These are phyloP conservation scores for Urocitellus parryii DNA, from an alignment of 2,113 vertebrate genomes.

Conservation along the genomic window DNA sequence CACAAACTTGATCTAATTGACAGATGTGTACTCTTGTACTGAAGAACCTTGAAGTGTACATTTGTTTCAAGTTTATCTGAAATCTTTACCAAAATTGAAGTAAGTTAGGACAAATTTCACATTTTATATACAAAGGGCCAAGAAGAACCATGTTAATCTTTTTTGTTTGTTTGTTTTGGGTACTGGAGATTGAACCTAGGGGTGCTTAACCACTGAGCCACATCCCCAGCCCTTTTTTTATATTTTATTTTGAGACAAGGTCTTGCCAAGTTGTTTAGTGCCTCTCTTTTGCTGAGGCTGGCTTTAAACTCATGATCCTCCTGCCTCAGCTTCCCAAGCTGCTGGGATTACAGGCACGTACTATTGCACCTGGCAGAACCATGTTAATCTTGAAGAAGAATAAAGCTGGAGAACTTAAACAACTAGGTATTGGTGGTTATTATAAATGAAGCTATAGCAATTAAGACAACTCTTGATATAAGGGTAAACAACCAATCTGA, in stretches of 20 bases:
- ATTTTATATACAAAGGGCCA: not conserved
- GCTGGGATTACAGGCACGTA: too few species aligned
- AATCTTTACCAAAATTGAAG: not conserved
- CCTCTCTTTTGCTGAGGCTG: too few species aligned
- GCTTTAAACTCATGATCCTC: too few species aligned
- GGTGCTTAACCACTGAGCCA: too few species aligned
- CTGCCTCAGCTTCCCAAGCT: too few species aligned
- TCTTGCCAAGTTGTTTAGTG: too few species aligned
- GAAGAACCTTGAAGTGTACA: not conserved
- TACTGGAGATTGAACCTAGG: too few species aligned
- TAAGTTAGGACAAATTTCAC: slow-evolving; percentile 12
- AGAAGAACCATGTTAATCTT: not conserved
- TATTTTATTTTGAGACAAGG: too few species aligned
- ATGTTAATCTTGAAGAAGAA: not conserved
- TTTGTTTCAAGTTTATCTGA: not conserved
- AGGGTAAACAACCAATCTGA: not conserved
- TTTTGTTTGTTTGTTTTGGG: too few species aligned
- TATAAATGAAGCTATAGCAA: not conserved
- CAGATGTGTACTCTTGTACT: not conserved
- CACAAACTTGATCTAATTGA: not conserved
- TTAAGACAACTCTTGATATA: slow-evolving; percentile 33
- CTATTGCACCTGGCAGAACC: too few species aligned
- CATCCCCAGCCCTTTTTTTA: too few species aligned
- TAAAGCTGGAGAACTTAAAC: not conserved
- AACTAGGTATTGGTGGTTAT: not conserved